Evolutionary conservation across 64 coral and sea anemone genomes (phyloP), one percentile per base, ranked within the genome.

Genomic region (Montipora sp.): DNA sequence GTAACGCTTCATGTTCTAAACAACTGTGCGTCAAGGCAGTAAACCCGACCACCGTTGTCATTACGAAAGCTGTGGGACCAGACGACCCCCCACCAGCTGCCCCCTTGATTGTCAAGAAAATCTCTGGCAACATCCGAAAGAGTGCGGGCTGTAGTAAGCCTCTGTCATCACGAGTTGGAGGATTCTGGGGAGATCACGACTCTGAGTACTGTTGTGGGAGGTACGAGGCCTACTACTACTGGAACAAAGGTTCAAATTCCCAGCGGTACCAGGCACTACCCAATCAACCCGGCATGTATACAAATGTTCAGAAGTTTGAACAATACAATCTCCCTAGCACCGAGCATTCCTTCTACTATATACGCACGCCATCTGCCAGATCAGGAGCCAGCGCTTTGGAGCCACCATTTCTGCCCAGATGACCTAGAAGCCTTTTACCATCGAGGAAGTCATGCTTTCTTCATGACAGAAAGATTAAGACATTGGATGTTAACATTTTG

Each of bases 211-310:
- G 88, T 79, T 75, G 71, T 78, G 88, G 18, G 59, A 51, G 88
- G 55, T 59, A 90, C n/a, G 59, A 90, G 88, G 75, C 88, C 43
- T 78, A 90, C 36, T 78, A 79, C 88, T 80, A 60, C 58, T 90
- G 88, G 88, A 90, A 79, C 50, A 58, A 90, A 79, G 53, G 51
- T 14, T 72, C 57, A 19, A 79, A 79, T 43, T 90, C 48, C 76
- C 53, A 58, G 69, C 19, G 50, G 75, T 75, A 16, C 43, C n/a
- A 89, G 88, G 76, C 75, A 90, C 75, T 90, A 79, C 59, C 88
- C 80, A 75, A 79, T 90, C n/a, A 90, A 67, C 46, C 73, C 49
- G 15, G 88, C 67, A 19, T 90, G 74, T 63, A 90, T 75, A 18
- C 71, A 23, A 75, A 75, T 75, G 45, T 75, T 74, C 47, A 65